Base-by-base conservation (phyloP, 2,113 vertebrate genomes). In the Paralichthys olivaceus region DNA sequence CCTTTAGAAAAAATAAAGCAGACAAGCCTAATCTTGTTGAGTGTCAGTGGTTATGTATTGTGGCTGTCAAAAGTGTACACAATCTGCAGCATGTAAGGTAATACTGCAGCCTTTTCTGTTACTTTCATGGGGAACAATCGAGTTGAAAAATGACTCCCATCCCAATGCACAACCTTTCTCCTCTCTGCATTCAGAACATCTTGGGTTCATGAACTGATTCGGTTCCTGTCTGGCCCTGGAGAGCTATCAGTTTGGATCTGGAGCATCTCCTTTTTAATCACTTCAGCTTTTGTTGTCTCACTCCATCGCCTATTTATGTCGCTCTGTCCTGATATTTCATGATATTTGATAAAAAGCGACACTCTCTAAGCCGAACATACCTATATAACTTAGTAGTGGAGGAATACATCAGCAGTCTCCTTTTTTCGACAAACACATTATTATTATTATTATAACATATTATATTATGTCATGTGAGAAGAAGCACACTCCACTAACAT, bases 121-220 rank as follows among this genome's bases (percentile, higher is more conserved):
- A 78, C 67, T 78, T 59, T 65, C 28, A 20, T 58, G 19, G 6
- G 12, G 17, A 77, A 85, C 69, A 84, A 87, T 61, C 7, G 60
- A 28, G 47, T 22, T 76, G 84, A 84, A 87, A 79, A 84, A 80
- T 37, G 22, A 84, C 57, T 60, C 63, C 25, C 23, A n/a, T 51
- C 29, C 54, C 34, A 66, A 65, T 78, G 72, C 34, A 69, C 55
- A 81, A 9, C 74, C 63, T 70, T 70, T 65, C 65, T 57, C 20
- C 23, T 5, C 28, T 37, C 23, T 53, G 77, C 63, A 23, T 75
- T 78, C 55, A 72, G 14, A 73, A 49, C 28, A 32, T 61, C 53
- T 40, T 57, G 4, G 8, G 32, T 23, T 56, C 17, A 13, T 61
- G 55, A 49, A 63, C 8, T 43, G n/a, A 69, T 66, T 61, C 15